Conservation (phyloP, 2,888 invertebrate genomes). For the Tinea pellionella region DNA sequence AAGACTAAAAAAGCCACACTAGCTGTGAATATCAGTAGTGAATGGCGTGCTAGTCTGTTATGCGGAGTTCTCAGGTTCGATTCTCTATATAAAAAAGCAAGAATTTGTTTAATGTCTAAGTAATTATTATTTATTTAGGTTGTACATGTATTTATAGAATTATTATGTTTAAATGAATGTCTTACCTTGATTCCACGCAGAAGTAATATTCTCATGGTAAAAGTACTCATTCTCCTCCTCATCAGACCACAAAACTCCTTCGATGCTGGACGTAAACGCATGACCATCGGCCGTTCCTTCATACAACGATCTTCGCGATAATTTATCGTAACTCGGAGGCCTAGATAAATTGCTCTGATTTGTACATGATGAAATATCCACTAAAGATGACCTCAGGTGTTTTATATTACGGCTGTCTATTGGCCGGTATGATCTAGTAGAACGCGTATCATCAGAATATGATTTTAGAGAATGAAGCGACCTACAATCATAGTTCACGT, state of each 20-base stretch:
- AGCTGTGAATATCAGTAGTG: too few species aligned
- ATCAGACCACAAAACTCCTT: constrained; percentile 65
- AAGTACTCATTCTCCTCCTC: constrained; percentile 65
- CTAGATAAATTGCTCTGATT: constrained; percentile 30
- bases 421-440: constrained; percentile 45
- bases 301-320: constrained; percentile 53
- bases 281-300: constrained; percentile 42
- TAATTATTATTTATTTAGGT: too few species aligned
- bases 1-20: too few species aligned
- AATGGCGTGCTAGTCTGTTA: too few species aligned
- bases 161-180: background rate
- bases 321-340: constrained; percentile 58
- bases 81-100: too few species aligned
- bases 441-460: constrained; percentile 37
- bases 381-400: constrained; percentile 54
- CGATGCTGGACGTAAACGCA: constrained; percentile 61
- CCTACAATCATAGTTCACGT: constrained; percentile 43
- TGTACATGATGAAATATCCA: constrained; percentile 44
- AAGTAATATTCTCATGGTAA: constrained; percentile 59
- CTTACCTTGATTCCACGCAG: constrained; percentile 64
- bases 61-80: too few species aligned
- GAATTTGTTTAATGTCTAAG: too few species aligned
- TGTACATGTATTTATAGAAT: too few species aligned
- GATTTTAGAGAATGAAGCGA: constrained; percentile 50
- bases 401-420: constrained; percentile 58